Evolutionary conservation across 2,888 invertebrate species (phyloP), one percentile per base, ranked within the genome.

Genomic region (Machimus rusticus): DNA sequence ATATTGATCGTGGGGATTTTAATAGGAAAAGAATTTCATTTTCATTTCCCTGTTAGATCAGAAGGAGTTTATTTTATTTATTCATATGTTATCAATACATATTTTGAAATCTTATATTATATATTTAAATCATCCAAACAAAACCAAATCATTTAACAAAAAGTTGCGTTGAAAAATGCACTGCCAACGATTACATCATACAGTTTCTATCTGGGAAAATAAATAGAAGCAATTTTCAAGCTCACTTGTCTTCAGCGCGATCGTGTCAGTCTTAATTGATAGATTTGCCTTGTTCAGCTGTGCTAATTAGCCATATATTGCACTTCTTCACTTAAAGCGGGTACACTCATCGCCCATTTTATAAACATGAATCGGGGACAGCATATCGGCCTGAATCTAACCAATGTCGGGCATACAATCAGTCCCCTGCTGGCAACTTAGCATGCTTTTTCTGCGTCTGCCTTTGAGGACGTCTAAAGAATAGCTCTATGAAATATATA

Each of bases 261-360:
- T 66, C 66, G 28, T 23, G 66, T 66, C 66, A 66, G 66, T 9
- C 66, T 66, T 66, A 66, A 66, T 66, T 66, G 66, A 66, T 66
- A 66, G 66, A 66, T 66, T 66, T 66, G 66, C 66, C 66, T 76
- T 76, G 37, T 43, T 78, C 43, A 23, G 5, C 46, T 19, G 78
- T 14, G 37, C 78, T 43, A 78, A 78, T 78, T 78, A 43, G 12
- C 78, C 78, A 23, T 78, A 78, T 78, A 78, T 78, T 39, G 78
- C 43, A 78, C 23, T 78, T 76, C 37, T 78, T 78, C 78, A 78
- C 78, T 78, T 19, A 37, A 43, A 78, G 43, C 43, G 43, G 8
- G 43, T 37, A 34, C 23, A 23, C 23, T 37, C 23, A 78, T 14
- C 37, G 37, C 37, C 43, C 23, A 23, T 78, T 34, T 78, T 78